A percentile compares a stretch with the other conserved stretches of the same genome.
These are phyloP conservation scores for Tragelaphus oryx DNA, from an alignment of 2,797 vertebrate species.

Conservation along the genomic window DNA sequence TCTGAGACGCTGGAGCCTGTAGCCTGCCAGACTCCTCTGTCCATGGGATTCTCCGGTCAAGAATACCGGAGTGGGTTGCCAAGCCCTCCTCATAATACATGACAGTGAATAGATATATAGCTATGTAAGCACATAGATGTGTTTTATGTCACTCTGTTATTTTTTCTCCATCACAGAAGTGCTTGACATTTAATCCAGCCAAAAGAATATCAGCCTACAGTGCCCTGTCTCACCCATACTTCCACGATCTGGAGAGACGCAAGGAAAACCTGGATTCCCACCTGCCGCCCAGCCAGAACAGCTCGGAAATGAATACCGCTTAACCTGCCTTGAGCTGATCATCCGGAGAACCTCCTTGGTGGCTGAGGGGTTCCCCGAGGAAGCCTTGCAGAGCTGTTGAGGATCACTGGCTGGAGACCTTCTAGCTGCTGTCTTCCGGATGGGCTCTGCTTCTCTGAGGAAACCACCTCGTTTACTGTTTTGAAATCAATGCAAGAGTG, in stretches of 20 bases:
- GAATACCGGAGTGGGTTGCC: not conserved
- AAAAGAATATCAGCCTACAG: slow-evolving; percentile 95
- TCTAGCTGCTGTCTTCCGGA: slow-evolving; percentile 70
- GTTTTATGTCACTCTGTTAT: not conserved
- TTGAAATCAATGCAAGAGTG: slow-evolving; percentile 82
- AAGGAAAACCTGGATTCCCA: slow-evolving; percentile 90
- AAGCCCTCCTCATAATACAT: not conserved
- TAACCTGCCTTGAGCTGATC: slow-evolving; percentile 79
- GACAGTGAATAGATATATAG: not conserved
- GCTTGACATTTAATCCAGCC: slow-evolving; percentile 94
- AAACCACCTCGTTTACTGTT: slow-evolving; percentile 81
- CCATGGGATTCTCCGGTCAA: not conserved
- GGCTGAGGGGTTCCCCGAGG: slow-evolving; percentile 58
- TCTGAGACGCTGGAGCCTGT: not conserved
- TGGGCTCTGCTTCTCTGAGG: slow-evolving; percentile 73
- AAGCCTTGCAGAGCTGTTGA: slow-evolving; percentile 65
- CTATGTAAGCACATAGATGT: not conserved
- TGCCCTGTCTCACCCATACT: slow-evolving; percentile 96
- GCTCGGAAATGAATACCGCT: slow-evolving; percentile 91
- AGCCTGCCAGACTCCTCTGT: not conserved
- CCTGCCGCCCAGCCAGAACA: slow-evolving; percentile 89
- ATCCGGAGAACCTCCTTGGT: slow-evolving; percentile 55
- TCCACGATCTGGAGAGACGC: slow-evolving; percentile 93
- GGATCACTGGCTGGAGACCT: slow-evolving; percentile 67
- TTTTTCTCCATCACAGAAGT: slow-evolving; percentile 87